Conservation (phyloP, 2,113 vertebrate genomes). For the Fregetta grallaria region DNA sequence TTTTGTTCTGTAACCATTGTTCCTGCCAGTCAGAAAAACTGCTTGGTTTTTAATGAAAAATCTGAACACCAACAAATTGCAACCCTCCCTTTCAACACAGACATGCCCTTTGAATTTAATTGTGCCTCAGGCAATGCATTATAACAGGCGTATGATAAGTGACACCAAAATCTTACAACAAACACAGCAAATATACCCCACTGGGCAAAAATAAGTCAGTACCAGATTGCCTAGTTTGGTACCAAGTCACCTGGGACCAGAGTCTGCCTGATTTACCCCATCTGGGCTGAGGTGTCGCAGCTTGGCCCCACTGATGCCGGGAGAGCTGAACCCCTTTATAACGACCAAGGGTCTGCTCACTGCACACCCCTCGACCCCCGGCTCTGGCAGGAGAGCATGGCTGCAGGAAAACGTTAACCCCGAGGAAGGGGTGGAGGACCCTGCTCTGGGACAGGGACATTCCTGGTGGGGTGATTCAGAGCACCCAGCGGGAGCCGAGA, state of each 20-base stretch:
- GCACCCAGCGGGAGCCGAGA: not conserved
- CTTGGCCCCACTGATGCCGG: not conserved
- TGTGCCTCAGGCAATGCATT: conserved; percentile 32
- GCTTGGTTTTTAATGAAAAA: conserved; percentile 49
- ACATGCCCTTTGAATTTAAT: conserved; percentile 57
- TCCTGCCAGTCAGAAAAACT: conserved; percentile 25
- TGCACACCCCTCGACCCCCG: accelerated
- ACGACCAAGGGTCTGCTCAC: accelerated
- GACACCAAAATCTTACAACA: conserved; percentile 24
- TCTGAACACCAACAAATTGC: conserved; percentile 38
- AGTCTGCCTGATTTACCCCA: not conserved
- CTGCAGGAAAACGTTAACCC: not conserved
- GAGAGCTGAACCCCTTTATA: not conserved
- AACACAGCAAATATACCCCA: not conserved
- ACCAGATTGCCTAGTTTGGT: not conserved
- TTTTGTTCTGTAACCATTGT: conserved; percentile 8
- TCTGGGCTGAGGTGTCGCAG: not conserved
- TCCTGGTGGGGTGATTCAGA: not conserved
- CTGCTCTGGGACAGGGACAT: not conserved
- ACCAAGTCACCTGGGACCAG: accelerated
- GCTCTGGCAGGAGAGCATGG: not conserved
- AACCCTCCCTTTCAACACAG: conserved; percentile 27
- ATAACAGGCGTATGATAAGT: not conserved
- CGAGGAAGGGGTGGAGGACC: not conserved
- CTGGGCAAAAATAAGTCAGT: not conserved